These are phyloP conservation scores for Scelioninae gen. 1 DNA, from an alignment of 2,888 invertebrate species.

Conservation along the genomic window DNA sequence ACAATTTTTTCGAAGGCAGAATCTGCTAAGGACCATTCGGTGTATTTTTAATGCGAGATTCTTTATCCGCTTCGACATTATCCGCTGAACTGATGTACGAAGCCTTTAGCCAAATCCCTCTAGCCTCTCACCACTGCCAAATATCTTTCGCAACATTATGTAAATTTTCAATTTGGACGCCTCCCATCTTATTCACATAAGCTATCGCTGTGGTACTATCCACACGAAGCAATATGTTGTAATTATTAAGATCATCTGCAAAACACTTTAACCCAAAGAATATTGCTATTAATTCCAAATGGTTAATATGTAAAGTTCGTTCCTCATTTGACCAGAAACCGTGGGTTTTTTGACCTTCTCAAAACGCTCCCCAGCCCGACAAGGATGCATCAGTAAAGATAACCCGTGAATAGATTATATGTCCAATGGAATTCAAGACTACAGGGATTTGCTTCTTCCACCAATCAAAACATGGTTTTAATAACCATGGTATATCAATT, in stretches of 20 bases:
- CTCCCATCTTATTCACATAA: slow-evolving; percentile 71
- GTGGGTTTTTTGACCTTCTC: not conserved
- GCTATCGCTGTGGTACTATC: slow-evolving; percentile 72
- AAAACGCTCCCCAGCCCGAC: slow-evolving; percentile 24
- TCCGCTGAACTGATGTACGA: slow-evolving; percentile 64
- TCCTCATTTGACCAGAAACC: slow-evolving; percentile 38
- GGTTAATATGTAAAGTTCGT: slow-evolving; percentile 66
- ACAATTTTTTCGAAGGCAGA: slow-evolving; percentile 35
- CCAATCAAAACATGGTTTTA: slow-evolving; percentile 18
- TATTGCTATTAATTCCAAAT: slow-evolving; percentile 62
- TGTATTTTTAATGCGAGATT: slow-evolving; percentile 28
- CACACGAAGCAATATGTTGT: slow-evolving; percentile 66
- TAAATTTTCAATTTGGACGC: slow-evolving; percentile 51
- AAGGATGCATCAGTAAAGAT: slow-evolving; percentile 35
- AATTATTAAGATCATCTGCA: slow-evolving; percentile 12
- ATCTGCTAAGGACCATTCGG: slow-evolving; percentile 57
- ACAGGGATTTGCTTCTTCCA: slow-evolving; percentile 19
- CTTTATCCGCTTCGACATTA: slow-evolving; percentile 59
- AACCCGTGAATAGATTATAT: not conserved
- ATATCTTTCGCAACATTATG: slow-evolving; percentile 57
- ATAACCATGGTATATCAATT: not conserved
- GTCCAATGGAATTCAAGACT: slow-evolving; percentile 3
- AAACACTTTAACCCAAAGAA: slow-evolving; percentile 36
- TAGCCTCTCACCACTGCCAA: slow-evolving; percentile 68
- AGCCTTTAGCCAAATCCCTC: slow-evolving; percentile 63